These are phyloP conservation scores for Eupeodes corollae DNA, from an alignment of 1,140 invertebrate species.

Conservation along the genomic window DNA sequence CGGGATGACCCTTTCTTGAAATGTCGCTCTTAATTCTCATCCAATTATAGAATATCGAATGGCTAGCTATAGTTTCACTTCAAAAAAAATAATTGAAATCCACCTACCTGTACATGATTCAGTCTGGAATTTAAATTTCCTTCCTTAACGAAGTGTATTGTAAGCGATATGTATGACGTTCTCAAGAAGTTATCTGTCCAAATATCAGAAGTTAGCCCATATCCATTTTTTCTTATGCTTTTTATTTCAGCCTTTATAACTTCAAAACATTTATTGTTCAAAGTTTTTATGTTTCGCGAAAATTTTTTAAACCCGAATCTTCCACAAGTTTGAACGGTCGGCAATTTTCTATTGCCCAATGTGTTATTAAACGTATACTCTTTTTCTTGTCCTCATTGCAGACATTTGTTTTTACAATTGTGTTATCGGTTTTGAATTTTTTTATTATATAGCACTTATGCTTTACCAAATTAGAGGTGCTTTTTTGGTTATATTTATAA, in stretches of 20 bases:
- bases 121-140: too few relatives aligned
- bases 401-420: neutral
- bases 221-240: neutral
- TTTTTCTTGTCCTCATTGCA: neutral
- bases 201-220: neutral
- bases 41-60: too few relatives aligned
- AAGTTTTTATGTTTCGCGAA: constrained; percentile 3
- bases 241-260: constrained; percentile 1
- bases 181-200: neutral
- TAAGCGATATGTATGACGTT: neutral
- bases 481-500: constrained; percentile 1
- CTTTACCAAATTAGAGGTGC: constrained; percentile 4
- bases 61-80: too few relatives aligned
- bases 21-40: too few relatives aligned
- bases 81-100: too few relatives aligned
- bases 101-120: too few relatives aligned
- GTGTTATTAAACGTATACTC: neutral
- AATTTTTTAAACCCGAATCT: constrained; percentile 3
- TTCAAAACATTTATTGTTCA: constrained; percentile 1
- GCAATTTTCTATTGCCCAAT: constrained; percentile 3
- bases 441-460: constrained; percentile 1
- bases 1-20: too few relatives aligned
- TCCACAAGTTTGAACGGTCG: constrained; percentile 2
- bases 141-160: neutral
- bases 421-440: neutral